Conservation (phyloP, 2,888 invertebrate genomes). For the Abrostola tripartita region DNA sequence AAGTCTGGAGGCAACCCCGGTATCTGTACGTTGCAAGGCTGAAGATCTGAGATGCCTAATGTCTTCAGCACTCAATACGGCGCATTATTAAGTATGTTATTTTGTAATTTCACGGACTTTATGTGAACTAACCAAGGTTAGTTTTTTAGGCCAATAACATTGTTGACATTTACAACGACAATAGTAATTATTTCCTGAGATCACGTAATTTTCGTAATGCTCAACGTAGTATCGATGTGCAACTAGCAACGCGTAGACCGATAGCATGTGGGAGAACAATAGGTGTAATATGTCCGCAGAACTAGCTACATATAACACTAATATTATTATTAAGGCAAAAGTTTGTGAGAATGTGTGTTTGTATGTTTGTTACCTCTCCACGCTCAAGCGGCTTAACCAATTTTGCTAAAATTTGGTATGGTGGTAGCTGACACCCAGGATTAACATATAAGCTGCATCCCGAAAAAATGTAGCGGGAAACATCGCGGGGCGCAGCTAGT, state of each 20-base stretch:
- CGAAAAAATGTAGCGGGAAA: too few relatives aligned
- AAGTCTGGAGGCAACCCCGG: too few relatives aligned
- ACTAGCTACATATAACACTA: not conserved
- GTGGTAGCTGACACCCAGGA: too few relatives aligned
- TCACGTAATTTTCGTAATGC: constrained; percentile 68
- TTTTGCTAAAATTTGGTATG: too few relatives aligned
- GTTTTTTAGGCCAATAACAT: constrained; percentile 16
- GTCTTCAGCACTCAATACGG: not conserved
- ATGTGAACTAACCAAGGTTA: constrained; percentile 24
- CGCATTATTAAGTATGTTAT: not conserved
- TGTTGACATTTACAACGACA: constrained; percentile 66
- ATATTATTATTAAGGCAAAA: not conserved
- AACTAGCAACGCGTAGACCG: constrained; percentile 54
- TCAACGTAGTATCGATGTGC: constrained; percentile 54
- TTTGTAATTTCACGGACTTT: constrained; percentile 6
- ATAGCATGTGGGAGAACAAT: constrained; percentile 51
- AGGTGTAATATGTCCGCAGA: constrained; percentile 14
- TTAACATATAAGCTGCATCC: too few relatives aligned
- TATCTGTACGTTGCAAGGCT: too few relatives aligned
- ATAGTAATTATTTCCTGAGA: constrained; percentile 67
- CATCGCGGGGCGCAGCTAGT: too few relatives aligned
- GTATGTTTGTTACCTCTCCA: too few relatives aligned
- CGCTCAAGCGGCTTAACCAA: too few relatives aligned
- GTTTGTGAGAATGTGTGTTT: too few relatives aligned
- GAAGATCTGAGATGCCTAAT: not conserved